A percentile compares a stretch with the other conserved stretches of the same genome.
Conservation (phyloP, 2,113 vertebrate species). For the Trematomus loennbergii region DNA sequence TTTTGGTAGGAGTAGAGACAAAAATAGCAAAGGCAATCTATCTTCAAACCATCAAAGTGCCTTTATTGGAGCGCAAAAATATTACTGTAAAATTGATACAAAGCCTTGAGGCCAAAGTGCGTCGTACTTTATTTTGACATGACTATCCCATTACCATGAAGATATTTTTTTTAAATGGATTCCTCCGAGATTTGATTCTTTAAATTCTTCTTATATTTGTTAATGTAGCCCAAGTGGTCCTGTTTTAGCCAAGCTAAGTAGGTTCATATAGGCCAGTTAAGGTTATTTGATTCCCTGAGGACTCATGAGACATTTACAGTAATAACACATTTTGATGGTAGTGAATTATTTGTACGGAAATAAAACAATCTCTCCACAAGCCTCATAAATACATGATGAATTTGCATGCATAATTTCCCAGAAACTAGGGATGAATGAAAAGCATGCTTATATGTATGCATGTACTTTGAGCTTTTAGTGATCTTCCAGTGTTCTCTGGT, state of each 20-base stretch:
- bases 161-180: too few relatives aligned
- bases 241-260: not conserved
- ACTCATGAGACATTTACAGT: not conserved
- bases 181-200: too few relatives aligned
- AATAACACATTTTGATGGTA: not conserved
- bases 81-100: too few relatives aligned
- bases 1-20: too few relatives aligned
- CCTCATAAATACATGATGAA: not conserved
- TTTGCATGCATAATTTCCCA: not conserved
- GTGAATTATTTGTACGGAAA: not conserved
- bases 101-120: too few relatives aligned
- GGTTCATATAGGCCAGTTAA: not conserved
- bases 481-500: not conserved
- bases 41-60: too few relatives aligned
- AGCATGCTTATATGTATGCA: not conserved
- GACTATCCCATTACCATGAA: too few relatives aligned
- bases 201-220: not conserved
- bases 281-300: not conserved
- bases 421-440: not conserved
- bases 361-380: not conserved
- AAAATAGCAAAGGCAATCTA: too few relatives aligned
- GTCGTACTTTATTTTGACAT: too few relatives aligned
- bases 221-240: not conserved
- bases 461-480: not conserved
- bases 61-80: too few relatives aligned